These are phyloP conservation scores for Sebastolobus alascanus DNA, from an alignment of 2,797 vertebrate species.

Conservation along the genomic window DNA sequence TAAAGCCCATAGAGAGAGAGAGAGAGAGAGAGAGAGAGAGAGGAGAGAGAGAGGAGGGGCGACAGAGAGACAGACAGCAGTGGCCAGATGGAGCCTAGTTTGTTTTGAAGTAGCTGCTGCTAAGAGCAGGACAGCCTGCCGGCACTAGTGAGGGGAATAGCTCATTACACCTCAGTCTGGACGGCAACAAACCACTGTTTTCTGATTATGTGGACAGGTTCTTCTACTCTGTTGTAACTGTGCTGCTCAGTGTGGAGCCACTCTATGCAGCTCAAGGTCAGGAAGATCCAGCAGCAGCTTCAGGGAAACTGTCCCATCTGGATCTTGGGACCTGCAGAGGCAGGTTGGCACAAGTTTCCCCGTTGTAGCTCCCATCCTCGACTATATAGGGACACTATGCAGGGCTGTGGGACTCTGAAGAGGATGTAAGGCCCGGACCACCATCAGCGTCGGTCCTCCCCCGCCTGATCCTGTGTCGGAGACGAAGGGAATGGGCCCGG, in stretches of 20 bases:
- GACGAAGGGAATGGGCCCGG: slow-evolving; percentile 80
- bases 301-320: slow-evolving; percentile 51
- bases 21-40: slow-evolving; percentile 44
- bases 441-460: slow-evolving; percentile 17
- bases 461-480: slow-evolving; percentile 40
- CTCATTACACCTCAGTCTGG: slow-evolving; percentile 38
- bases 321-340: slow-evolving; percentile 43
- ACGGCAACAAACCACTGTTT: slow-evolving; percentile 35
- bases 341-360: slow-evolving; percentile 35
- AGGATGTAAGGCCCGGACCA: slow-evolving; percentile 76
- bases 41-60: slow-evolving; percentile 43
- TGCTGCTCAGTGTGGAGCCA: slow-evolving; percentile 49
- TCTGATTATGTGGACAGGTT: slow-evolving; percentile 44
- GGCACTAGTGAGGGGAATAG: slow-evolving; percentile 19
- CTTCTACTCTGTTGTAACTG: slow-evolving; percentile 19
- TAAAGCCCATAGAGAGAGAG: slow-evolving; percentile 58
- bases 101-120: slow-evolving; percentile 76
- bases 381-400: slow-evolving; percentile 18
- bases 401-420: slow-evolving; percentile 39
- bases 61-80: slow-evolving; percentile 60
- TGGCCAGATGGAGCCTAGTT: slow-evolving; percentile 78
- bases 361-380: slow-evolving; percentile 6
- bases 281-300: slow-evolving; percentile 44
- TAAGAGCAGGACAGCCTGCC: slow-evolving; percentile 47
- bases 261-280: slow-evolving; percentile 78